Evolutionary conservation across 2,797 vertebrate species (phyloP).

Genomic region (Pteropus rufus): DNA sequence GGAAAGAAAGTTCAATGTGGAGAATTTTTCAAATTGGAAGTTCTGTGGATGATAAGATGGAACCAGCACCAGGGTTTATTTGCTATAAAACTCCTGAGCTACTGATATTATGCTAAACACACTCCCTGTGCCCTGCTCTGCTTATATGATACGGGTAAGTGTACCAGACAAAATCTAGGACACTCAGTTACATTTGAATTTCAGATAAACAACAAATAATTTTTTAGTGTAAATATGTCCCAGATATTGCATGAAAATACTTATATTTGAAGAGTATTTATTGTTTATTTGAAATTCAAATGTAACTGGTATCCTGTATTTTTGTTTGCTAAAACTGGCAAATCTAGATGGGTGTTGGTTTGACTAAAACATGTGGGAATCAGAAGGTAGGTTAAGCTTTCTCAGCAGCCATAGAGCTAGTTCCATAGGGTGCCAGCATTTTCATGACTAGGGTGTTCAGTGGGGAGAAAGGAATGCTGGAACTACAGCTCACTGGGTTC

Average conservation of each 20-base stretch:
- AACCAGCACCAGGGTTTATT: neutral
- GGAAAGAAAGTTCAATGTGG: neutral
- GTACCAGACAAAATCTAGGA: neutral
- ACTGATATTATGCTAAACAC: neutral
- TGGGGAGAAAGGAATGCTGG: neutral
- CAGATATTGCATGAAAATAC: neutral
- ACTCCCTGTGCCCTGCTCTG: neutral
- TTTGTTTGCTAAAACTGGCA: neutral
- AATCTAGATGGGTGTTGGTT: neutral
- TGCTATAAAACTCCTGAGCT: neutral
- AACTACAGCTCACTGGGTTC: neutral
- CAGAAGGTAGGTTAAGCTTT: neutral
- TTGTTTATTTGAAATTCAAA: neutral
- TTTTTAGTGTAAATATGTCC: neutral
- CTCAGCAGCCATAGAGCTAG: neutral
- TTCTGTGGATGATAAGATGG: neutral
- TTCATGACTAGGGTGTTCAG: rapidly evolving
- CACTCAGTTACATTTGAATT: neutral
- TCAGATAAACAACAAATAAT: neutral
- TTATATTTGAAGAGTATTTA: neutral
- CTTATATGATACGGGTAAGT: neutral
- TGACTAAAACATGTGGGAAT: neutral
- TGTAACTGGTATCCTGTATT: neutral
- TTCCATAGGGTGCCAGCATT: neutral
- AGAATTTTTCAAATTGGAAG: neutral